Conservation (phyloP, 2,888 invertebrate genomes). For the Agrilus biguttatus region DNA sequence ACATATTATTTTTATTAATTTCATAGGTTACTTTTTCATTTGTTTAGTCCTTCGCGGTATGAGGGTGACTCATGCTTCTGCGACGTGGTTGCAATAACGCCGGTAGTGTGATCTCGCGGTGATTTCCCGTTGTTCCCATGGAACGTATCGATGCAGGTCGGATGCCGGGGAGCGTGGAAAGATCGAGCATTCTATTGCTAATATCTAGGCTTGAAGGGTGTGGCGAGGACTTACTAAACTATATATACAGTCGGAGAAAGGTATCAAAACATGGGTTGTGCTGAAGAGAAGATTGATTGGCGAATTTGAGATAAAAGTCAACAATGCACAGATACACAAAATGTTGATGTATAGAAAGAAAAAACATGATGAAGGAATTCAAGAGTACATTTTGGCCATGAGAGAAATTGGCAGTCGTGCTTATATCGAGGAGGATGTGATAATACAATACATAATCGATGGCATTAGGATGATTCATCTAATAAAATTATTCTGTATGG, state of each 20-base stretch:
- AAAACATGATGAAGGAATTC: conserved; percentile 18
- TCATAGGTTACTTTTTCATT: no score
- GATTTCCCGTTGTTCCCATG: no score
- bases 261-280: conserved; percentile 12
- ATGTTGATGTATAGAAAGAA: conserved; percentile 16
- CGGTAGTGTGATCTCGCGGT: no score
- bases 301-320: conserved; percentile 13
- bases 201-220: no score
- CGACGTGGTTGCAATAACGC: no score
- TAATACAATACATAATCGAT: conserved; percentile 26
- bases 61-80: no score
- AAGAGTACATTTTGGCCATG: conserved; percentile 24
- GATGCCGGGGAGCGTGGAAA: no score
- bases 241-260: conserved; percentile 14
- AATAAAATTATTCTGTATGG: conserved; percentile 15
- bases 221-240: conserved; percentile 15
- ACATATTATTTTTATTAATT: no score
- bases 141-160: no score
- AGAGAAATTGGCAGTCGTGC: conserved; percentile 23
- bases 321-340: conserved; percentile 11
- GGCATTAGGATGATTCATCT: conserved; percentile 17
- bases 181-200: no score
- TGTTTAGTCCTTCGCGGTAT: no score
- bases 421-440: conserved; percentile 18
- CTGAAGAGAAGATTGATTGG: conserved; percentile 11